These are phyloP conservation scores for Nebria salina DNA, from an alignment of 2,888 invertebrate genomes.

Conservation along the genomic window DNA sequence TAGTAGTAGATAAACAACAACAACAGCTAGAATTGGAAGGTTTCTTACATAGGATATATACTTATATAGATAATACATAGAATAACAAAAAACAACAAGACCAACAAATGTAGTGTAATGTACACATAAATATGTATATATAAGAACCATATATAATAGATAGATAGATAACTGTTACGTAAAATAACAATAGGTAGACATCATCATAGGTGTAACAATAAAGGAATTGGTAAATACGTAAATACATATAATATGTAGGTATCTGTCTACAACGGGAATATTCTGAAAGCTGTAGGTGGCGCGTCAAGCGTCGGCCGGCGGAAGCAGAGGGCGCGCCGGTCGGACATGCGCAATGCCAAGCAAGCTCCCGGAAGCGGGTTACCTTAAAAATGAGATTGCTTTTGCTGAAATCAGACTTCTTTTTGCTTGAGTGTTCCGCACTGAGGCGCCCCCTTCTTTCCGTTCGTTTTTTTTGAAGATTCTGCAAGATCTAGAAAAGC, in stretches of 20 bases:
- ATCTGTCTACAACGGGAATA: conserved; percentile 12
- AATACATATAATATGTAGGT: conserved; percentile 10
- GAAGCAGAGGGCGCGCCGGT: conserved; percentile 63
- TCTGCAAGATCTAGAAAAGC: conserved; percentile 98
- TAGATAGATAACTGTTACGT: neutral
- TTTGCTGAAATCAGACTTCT: conserved; percentile 93
- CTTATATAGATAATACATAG: neutral
- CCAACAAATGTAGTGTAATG: neutral
- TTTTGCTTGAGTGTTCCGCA: conserved; percentile 87
- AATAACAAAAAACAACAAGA: conserved; percentile 1
- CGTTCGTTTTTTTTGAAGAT: conserved; percentile 98
- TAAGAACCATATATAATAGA: conserved; percentile 11
- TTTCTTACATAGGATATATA: neutral
- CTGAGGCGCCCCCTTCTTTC: conserved; percentile 96
- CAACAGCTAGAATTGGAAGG: neutral
- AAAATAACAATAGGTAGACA: conserved; percentile 4
- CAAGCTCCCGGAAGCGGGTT: conserved; percentile 72
- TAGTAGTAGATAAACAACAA: neutral
- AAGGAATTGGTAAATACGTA: conserved; percentile 10
- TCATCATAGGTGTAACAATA: neutral
- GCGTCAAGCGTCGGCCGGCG: conserved; percentile 51
- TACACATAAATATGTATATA: conserved; percentile 5
- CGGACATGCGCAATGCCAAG: conserved; percentile 60
- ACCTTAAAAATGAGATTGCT: conserved; percentile 99
- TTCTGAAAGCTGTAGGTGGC: conserved; percentile 18